A percentile compares a stretch with the other conserved stretches of the same genome.
These are phyloP conservation scores for Bradypus variegatus DNA, from an alignment of 2,797 vertebrate species.

Conservation along the genomic window DNA sequence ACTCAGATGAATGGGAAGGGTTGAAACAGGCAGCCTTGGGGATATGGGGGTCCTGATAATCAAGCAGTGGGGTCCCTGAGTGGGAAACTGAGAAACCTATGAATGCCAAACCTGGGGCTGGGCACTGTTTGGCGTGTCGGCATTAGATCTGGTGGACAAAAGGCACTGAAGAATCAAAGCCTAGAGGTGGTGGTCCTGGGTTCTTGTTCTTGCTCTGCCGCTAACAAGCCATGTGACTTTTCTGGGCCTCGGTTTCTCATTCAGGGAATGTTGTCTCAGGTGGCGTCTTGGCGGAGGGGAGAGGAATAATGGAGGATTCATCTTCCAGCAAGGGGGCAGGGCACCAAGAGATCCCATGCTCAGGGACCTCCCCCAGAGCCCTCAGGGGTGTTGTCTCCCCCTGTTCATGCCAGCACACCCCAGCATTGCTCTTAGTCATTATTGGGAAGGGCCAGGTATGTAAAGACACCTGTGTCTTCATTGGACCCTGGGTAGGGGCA, in stretches of 20 bases:
- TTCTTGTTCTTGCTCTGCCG: background rate
- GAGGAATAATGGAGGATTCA: background rate
- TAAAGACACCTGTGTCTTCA: background rate
- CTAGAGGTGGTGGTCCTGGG: background rate
- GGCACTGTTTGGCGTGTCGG: background rate
- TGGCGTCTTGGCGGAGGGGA: background rate
- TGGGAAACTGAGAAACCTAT: background rate
- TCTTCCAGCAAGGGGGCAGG: background rate
- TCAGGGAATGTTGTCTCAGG: background rate
- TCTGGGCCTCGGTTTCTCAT: background rate
- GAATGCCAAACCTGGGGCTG: background rate
- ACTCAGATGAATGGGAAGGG: background rate
- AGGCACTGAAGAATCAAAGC: background rate
- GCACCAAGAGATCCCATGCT: background rate
- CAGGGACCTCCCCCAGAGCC: background rate
- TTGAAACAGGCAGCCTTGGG: background rate
- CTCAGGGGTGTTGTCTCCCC: background rate
- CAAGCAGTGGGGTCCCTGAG: background rate
- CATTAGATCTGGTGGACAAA: background rate
- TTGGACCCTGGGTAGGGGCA: too few relatives aligned
- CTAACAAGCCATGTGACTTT: background rate
- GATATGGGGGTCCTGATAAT: background rate
- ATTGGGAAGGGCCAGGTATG: background rate
- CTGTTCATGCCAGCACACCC: accelerated
- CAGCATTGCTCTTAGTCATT: background rate